Percentiles rank a stretch among this genome's conserved stretches.
Conservation (phyloP, 2,888 invertebrate genomes). For the Pseudococcus viburni region DNA sequence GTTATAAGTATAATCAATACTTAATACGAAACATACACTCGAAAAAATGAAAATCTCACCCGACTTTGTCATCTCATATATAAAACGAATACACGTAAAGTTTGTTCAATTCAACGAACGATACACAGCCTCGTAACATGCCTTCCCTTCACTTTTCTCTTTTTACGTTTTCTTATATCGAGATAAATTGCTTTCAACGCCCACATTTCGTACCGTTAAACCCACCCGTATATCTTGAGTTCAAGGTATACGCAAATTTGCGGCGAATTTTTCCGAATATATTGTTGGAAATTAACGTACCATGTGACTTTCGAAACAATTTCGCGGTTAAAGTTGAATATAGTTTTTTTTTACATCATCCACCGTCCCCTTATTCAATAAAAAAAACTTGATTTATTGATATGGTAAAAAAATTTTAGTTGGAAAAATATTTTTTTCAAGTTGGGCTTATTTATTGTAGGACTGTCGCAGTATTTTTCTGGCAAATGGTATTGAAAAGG, state of each 20-base stretch:
- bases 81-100: constrained; percentile 20
- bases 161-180: not conserved
- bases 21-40: not conserved
- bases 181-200: constrained; percentile 13
- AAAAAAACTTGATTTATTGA: not conserved
- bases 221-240: not conserved
- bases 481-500: constrained; percentile 19
- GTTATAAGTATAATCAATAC: not conserved
- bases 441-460: not conserved
- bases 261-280: constrained; percentile 22
- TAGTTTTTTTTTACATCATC: not conserved
- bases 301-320: constrained; percentile 17
- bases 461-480: not conserved
- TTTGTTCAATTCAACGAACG: constrained; percentile 21
- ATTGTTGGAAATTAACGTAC: constrained; percentile 21
- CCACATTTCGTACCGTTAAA: not conserved
- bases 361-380: not conserved
- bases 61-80: not conserved
- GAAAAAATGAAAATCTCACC: not conserved
- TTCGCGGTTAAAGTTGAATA: constrained; percentile 1
- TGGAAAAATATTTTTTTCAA: not conserved
- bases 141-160: not conserved
- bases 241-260: constrained; percentile 23
- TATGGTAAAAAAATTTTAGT: not conserved
- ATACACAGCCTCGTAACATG: not conserved